Evolutionary conservation across 1,140 invertebrate species (phyloP).

Genomic region (Plectrocnemia conspersa): DNA sequence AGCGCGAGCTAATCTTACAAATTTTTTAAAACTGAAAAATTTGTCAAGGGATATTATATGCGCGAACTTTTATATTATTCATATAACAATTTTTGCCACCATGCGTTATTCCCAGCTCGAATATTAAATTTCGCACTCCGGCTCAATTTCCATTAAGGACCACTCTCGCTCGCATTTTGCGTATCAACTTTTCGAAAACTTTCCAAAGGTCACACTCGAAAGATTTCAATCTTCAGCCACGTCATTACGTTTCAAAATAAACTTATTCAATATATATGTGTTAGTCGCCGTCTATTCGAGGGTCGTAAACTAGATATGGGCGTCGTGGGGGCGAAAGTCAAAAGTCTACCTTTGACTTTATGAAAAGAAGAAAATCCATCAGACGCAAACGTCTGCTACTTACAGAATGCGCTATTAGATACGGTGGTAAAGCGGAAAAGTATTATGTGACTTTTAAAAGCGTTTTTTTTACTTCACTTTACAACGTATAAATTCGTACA

Average conservation of each 20-base stretch:
- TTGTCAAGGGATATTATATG: no score
- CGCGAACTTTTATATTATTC: no score
- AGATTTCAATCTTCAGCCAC: neutral
- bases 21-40: no score
- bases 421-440: conserved; percentile 24
- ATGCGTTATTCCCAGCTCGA: no score
- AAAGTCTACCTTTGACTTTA: conserved; percentile 21
- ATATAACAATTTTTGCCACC: no score
- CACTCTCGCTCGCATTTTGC: no score
- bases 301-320: neutral
- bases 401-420: conserved; percentile 32
- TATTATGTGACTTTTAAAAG: conserved; percentile 28
- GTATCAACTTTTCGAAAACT: no score
- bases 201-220: no score
- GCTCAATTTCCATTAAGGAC: no score
- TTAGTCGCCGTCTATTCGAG: neutral
- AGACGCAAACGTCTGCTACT: conserved; percentile 21
- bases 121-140: no score
- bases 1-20: no score
- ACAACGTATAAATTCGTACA: neutral
- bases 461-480: conserved; percentile 15
- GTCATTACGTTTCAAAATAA: neutral
- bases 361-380: conserved; percentile 34
- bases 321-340: neutral
- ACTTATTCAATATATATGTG: conserved; percentile 1